phyloP scores from a whole-genome alignment of 2,888 invertebrate species.

The Drosophila ezoana region DNA sequence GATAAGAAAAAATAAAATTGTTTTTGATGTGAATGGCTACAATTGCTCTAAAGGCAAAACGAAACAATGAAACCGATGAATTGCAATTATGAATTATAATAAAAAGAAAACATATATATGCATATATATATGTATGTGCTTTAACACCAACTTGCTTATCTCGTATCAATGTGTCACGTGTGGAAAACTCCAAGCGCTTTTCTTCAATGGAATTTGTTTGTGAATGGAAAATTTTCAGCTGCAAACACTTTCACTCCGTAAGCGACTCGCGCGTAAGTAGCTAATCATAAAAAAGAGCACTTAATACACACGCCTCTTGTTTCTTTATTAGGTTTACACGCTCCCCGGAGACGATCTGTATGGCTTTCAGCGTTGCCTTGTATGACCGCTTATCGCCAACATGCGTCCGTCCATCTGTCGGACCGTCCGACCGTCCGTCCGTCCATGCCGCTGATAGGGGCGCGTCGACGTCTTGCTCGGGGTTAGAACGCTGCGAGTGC shows the following conservation, averaged over 20 bases:
- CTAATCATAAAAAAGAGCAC: slow-evolving; percentile 20
- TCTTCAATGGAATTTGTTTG: slow-evolving; percentile 30
- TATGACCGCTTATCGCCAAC: slow-evolving; percentile 18
- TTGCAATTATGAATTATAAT: slow-evolving; percentile 63
- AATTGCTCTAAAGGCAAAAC: slow-evolving; percentile 32
- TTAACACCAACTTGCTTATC: slow-evolving; percentile 49
- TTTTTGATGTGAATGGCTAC: slow-evolving; percentile 64
- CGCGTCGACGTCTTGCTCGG: slow-evolving; percentile 44
- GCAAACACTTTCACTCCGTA: slow-evolving; percentile 35
- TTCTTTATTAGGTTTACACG: slow-evolving; percentile 22
- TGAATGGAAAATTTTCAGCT: slow-evolving; percentile 53
- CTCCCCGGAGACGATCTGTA: slow-evolving; percentile 24
- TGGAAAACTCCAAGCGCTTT: slow-evolving; percentile 15
- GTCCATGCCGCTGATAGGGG: slow-evolving; percentile 59
- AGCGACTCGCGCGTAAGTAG: slow-evolving; percentile 4
- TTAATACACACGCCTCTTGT: slow-evolving; percentile 8
- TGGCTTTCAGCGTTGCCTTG: slow-evolving; percentile 22
- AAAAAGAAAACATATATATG: slow-evolving; percentile 9
- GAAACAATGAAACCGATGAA: slow-evolving; percentile 57
- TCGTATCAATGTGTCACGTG: neutral
- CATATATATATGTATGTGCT: slow-evolving; percentile 39
- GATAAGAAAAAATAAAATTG: slow-evolving; percentile 45
- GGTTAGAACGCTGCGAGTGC: slow-evolving; percentile 77
- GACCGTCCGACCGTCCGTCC: slow-evolving; percentile 1
- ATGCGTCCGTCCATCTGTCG: slow-evolving; percentile 10